These are phyloP conservation scores for Hemicrepidius hirtus DNA, from an alignment of 2,888 invertebrate genomes.

Conservation along the genomic window DNA sequence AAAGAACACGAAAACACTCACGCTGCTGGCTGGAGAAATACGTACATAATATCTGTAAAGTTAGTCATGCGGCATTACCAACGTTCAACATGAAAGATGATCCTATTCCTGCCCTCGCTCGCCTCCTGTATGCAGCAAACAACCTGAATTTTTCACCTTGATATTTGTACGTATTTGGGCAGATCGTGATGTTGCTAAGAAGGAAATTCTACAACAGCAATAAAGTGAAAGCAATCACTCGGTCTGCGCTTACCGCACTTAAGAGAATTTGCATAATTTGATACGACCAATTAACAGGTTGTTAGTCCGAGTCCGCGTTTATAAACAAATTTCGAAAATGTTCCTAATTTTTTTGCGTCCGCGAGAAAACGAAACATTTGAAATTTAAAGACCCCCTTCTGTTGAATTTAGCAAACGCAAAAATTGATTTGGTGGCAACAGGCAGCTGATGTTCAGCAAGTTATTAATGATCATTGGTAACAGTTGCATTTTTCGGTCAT, in stretches of 20 bases:
- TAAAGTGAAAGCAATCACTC: constrained; percentile 16
- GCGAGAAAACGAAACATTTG: too few species aligned
- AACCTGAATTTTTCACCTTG: constrained; percentile 27
- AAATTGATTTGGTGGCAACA: background rate
- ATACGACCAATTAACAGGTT: constrained; percentile 9
- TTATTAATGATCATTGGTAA: constrained; percentile 12
- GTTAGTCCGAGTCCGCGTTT: background rate
- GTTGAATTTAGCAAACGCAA: background rate
- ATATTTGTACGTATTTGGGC: constrained; percentile 23
- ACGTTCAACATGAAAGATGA: constrained; percentile 1
- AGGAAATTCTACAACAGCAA: background rate
- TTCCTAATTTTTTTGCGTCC: too few species aligned
- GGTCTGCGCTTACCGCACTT: background rate
- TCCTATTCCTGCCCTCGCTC: constrained; percentile 12
- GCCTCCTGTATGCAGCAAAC: background rate
- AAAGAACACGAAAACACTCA: too few species aligned
- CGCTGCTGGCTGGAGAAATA: background rate
- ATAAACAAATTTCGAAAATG: constrained; percentile 3
- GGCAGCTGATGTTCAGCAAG: background rate
- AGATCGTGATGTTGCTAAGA: background rate
- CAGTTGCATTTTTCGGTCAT: background rate
- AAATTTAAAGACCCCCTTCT: too few species aligned
- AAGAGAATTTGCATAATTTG: constrained; percentile 5
- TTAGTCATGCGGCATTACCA: constrained; percentile 5
- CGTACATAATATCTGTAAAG: background rate